Conservation (phyloP, 2,888 invertebrate genomes). For the Hymenopus coronatus region DNA sequence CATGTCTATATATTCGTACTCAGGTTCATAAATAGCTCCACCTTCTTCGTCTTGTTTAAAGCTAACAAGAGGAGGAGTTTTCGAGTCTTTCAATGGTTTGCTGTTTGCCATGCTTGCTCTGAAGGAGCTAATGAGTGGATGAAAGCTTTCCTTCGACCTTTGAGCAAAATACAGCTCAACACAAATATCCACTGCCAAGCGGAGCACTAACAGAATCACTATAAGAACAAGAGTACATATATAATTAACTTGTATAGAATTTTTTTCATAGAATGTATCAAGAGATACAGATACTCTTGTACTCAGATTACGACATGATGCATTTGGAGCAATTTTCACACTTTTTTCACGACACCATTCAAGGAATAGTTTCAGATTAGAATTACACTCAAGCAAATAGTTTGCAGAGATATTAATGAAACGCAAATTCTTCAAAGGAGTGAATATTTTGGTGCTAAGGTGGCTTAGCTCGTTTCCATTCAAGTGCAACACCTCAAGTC, state of each 20-base stretch:
- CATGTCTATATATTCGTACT: background rate
- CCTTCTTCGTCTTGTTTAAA: background rate
- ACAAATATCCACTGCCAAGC: background rate
- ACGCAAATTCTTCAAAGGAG: background rate
- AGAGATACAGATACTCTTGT: background rate
- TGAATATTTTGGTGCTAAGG: background rate
- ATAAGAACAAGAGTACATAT: background rate
- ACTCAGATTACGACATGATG: background rate
- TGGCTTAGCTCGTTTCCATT: background rate
- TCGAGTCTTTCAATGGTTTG: background rate
- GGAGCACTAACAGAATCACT: background rate
- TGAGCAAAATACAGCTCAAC: background rate
- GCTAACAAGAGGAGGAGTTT: background rate
- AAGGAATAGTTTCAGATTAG: background rate
- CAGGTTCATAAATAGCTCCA: background rate
- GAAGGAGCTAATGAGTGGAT: background rate
- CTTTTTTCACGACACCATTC: background rate
- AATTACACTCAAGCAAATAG: background rate
- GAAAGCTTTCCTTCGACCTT: background rate
- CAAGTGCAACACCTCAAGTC: background rate
- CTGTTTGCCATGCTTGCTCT: background rate
- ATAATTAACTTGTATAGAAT: background rate
- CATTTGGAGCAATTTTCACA: background rate
- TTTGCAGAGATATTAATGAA: background rate
- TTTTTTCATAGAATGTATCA: background rate